Percentiles rank a stretch among this genome's conserved stretches.
Evolutionary conservation across 2,797 vertebrate species (phyloP).

Genomic region (Chromis chromis): DNA sequence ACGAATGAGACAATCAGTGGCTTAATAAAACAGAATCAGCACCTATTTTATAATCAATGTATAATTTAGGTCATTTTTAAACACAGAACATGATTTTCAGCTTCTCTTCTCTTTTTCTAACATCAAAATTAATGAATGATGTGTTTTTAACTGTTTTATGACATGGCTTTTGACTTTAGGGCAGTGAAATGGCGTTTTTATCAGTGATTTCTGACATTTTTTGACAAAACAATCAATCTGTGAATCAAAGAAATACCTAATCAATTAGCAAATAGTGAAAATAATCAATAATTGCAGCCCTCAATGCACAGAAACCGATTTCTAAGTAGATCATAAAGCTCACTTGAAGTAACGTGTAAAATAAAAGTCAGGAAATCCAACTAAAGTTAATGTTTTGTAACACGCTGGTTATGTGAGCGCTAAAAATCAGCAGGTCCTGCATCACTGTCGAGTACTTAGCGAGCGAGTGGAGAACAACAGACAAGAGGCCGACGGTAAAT

Average conservation of each 20-base stretch:
- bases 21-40: too few species aligned
- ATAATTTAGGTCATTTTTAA: too few species aligned
- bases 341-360: neutral
- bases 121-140: too few species aligned
- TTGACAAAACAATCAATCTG: neutral
- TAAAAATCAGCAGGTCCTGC: neutral
- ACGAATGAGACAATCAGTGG: neutral
- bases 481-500: constrained; percentile 23
- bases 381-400: neutral
- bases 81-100: too few species aligned
- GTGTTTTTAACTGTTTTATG: too few species aligned
- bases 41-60: too few species aligned
- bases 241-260: neutral
- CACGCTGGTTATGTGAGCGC: too few species aligned
- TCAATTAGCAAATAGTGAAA: neutral
- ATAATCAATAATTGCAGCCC: neutral
- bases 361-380: neutral
- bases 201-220: too few species aligned
- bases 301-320: neutral
- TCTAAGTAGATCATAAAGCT: neutral
- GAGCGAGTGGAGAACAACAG: neutral
- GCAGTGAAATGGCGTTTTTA: too few species aligned
- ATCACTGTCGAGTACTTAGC: neutral
- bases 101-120: too few species aligned
- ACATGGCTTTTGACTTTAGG: too few species aligned